Percentiles rank a stretch among this genome's conserved stretches.
phyloP scores from a whole-genome alignment of 2,113 vertebrate species.

The Geococcyx californianus region DNA sequence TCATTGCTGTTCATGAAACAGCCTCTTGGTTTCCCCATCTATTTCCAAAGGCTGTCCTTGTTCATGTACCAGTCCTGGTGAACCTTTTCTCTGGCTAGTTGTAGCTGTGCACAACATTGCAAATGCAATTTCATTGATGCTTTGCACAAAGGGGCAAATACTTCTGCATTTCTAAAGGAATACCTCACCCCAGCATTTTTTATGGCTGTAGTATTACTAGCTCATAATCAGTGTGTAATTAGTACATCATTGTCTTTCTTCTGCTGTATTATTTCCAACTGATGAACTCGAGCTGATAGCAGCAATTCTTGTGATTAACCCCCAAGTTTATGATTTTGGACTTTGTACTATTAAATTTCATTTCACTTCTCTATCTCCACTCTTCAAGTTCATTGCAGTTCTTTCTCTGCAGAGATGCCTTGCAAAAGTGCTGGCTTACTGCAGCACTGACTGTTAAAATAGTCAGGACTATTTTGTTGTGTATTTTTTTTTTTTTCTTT shows the following conservation, averaged over 20 bases:
- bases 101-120: not conserved
- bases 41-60: not conserved
- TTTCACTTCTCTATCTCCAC: not conserved
- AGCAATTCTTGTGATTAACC: not conserved
- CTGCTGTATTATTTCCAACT: not conserved
- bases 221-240: not conserved
- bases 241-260: not conserved
- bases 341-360: not conserved
- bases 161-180: not conserved
- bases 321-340: not conserved
- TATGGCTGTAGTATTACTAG: not conserved
- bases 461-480: not conserved
- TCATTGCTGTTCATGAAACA: not conserved
- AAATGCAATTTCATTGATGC: not conserved
- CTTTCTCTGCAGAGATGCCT: not conserved
- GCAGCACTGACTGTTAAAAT: not conserved
- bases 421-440: not conserved
- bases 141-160: accelerated
- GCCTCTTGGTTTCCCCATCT: not conserved
- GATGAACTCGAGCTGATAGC: not conserved
- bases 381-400: not conserved
- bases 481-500: not conserved
- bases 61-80: not conserved
- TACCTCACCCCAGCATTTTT: not conserved
- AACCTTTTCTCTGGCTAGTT: not conserved